These are phyloP conservation scores for Meiosimyza decipiens DNA, from an alignment of 2,888 invertebrate genomes.

Conservation along the genomic window DNA sequence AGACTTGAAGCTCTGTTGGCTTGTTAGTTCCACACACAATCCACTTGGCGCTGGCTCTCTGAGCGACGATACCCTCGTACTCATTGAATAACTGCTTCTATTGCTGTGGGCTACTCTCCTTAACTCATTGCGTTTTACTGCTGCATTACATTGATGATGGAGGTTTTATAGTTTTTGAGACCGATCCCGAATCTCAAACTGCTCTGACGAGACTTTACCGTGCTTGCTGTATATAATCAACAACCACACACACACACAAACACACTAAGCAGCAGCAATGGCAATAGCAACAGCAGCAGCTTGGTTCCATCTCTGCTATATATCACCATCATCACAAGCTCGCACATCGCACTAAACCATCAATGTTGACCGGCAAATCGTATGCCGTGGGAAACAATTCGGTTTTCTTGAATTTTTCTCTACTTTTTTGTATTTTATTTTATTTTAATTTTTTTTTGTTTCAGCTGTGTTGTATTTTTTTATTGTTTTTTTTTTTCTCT, in stretches of 20 bases:
- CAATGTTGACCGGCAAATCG: slow-evolving; percentile 69
- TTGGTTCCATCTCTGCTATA: slow-evolving; percentile 34
- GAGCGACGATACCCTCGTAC: too few relatives aligned
- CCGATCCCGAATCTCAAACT: background rate
- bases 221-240: slow-evolving; percentile 11
- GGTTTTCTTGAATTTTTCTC: slow-evolving; percentile 64
- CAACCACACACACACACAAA: background rate
- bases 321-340: slow-evolving; percentile 31
- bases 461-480: slow-evolving; percentile 46
- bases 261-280: background rate
- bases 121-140: slow-evolving; percentile 6
- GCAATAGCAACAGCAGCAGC: slow-evolving; percentile 5
- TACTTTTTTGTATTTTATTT: slow-evolving; percentile 44
- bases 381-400: slow-evolving; percentile 69
- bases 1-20: background rate
- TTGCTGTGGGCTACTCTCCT: slow-evolving; percentile 34
- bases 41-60: slow-evolving; percentile 8
- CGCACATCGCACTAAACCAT: slow-evolving; percentile 52
- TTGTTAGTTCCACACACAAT: background rate
- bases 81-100: slow-evolving; percentile 26
- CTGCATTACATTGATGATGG: slow-evolving; percentile 15
- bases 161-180: slow-evolving; percentile 7
- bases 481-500: slow-evolving; percentile 55
- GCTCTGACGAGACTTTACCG: slow-evolving; percentile 14
- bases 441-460: slow-evolving; percentile 51